Base-by-base conservation (phyloP, 2,888 invertebrate genomes). In the Gymnocheta viridis region DNA sequence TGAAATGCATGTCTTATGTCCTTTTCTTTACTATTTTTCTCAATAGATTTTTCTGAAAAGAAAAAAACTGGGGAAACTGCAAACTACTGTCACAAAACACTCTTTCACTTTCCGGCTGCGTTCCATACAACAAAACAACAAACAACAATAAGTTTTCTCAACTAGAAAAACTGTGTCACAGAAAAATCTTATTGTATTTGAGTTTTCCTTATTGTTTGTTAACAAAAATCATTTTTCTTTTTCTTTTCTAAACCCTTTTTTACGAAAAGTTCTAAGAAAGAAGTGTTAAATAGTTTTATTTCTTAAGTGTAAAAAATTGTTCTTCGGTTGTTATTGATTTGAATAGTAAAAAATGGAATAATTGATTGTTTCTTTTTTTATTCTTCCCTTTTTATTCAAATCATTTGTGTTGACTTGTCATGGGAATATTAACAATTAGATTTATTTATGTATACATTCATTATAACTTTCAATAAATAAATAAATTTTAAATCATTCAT, bases 371-470 rank as follows among this genome's bases (percentile, higher is more conserved):
- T 60, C n/a, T n/a, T n/a, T n/a, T n/a, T n/a, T n/a, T n/a, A n/a
- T n/a, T 17, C 32, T 66, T n/a, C n/a, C n/a, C n/a, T 12, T 24
- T 14, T 60, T 35, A n/a, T 38, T 67, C 9, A 29, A 54, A 22
- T 41, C 66, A n/a, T 73, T 82, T 77, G 47, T 67, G 49, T 47
- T 67, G 70, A 69, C 66, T 82, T 78, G 77, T 78, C 78, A 82
- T 82, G 82, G 78, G 82, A 82, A 82, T 82, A 73, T 54, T 19
- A 56, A 64, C 64, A 76, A 82, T 81, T 74, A 81, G 35, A 67
- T 73, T 80, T 72, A 49, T 80, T n/a, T n/a, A n/a, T n/a, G n/a
- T n/a, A n/a, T n/a, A n/a, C n/a, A 29, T 78, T 51, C 19, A 58
- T 67, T 62, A 17, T 24, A 29, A 73, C 12, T 35, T 29, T 58